Evolutionary conservation across 2,888 invertebrate species (phyloP), one percentile per base, ranked within the genome.

Genomic region (Polymixis flavicincta): DNA sequence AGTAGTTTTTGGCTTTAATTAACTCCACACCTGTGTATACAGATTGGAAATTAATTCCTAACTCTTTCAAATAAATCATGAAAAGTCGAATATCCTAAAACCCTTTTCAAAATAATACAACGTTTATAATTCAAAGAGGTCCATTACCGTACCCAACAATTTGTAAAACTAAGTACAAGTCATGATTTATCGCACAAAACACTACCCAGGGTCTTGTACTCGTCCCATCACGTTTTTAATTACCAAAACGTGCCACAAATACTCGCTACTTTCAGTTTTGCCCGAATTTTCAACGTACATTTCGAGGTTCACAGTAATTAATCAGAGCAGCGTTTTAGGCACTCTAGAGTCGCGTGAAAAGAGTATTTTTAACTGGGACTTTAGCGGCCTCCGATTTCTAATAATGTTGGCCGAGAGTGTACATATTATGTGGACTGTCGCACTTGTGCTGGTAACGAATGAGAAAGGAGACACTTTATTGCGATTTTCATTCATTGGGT

Each of bases 281-380:
- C 32, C 64, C 5, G 37, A 71, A 80, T 80, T 65, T 81, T 68
- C 72, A 48, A 67, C 48, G 64, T 73, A 70, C 66, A 69, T 81
- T 83, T 76, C 66, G 59, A 42, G 54, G 57, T 65, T n/a, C 61
- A 50, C 70, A 71, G 85, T 85, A 81, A 83, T 83, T 85, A 85
- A 77, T 83, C 82, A 76, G 63, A 57, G 68, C 68, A 61, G 81
- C 70, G 61, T 84, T 84, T 84, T 76, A 73, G 71, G 70, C 50
- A 70, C 60, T n/a, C 60, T 48, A 17, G n/a, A 45, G 60, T 84
- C n/a, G 73, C 54, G 74, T 74, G 80, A 76, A 85, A 69, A 73
- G 64, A 76, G 71, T 83, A 71, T 83, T 85, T 80, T 85, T 74
- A 66, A 71, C 61, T 60, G 65, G 59, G n/a, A 42, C 64, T 74